Base-by-base conservation (phyloP, 1,140 invertebrate genomes). In the Stegodyphus dumicola region DNA sequence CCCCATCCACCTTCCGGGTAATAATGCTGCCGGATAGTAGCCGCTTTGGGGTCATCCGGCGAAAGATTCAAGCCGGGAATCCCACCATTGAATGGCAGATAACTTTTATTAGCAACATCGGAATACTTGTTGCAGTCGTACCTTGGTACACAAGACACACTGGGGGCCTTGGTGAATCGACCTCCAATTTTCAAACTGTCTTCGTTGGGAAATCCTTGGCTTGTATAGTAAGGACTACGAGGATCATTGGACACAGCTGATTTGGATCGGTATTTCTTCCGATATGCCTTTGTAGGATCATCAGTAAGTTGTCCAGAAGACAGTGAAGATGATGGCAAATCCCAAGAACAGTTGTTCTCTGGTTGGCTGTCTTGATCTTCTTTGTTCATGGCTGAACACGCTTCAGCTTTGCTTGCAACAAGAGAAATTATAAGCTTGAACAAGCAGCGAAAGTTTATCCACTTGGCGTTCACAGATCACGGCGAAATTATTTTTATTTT, bases 1-100 rank as follows among this genome's bases (percentile, higher is more conserved):
- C 96, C 95, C 94, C 94, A 95, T n/a, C 94, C 94, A 74, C 93
- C 91, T 88, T 92, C 92, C 1, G 92, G 91, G 87, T 91, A 92
- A 87, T 91, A 91, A 78, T 92, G 90, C 71, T 90, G 90, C 17
- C 90, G 93, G 90, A 96, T 96, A 69, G 86, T 83, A 15, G 80
- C 77, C 11, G 85, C 81, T 13, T 81, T 86, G 15, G 88, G 88
- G 70, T 88, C 87, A 60, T 88, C 85, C 6, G 87, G 85, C 3
- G 87, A 85, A 10, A 88, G 53, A n/a, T 87, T 85, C 67, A 88
- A 52, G 6, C 88, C 88, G 10, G 79, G 87, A 7, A 88, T 85
- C 13, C 81, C 88, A n/a, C 87, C 84, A 60, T 86, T 88, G 15
- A 80, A 73, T 7, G 77, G 77, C 15, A 80, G n/a, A 10, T 86